Base-by-base conservation (phyloP, 2,797 vertebrate genomes). In the Clarias platycephalus region DNA sequence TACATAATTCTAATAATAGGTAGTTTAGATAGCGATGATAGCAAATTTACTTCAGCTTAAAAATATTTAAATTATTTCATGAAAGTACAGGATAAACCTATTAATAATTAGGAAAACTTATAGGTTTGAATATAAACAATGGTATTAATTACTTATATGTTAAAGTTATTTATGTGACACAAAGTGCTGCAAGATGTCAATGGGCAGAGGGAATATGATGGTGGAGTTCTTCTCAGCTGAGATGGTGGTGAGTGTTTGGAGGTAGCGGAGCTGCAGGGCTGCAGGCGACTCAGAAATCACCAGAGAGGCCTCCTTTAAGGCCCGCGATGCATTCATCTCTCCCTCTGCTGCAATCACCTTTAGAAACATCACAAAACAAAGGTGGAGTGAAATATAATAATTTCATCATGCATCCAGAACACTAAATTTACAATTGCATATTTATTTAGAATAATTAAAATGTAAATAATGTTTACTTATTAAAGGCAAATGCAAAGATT, bases 291-390 rank as follows among this genome's bases (percentile, higher is more conserved):
- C 95, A 0, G 93, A 77, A 2, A 96, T 94, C 18, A 96, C 93
- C 60, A 94, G 80, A 4, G 95, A 93, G 0, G 95, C 95, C 87
- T 96, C 95, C 81, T 95, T 95, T 86, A 96, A 91, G 24, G 94
- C 93, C 63, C 94, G 86, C 9, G 95, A 93, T 0, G 95, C 94
- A 0, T 95, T 95, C 94, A 95, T 93, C 84, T 96, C 95, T 4
- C 94, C 95, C 85, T 95, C 95, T 4, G 95, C 95, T 26, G 95
- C 89, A 10, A 95, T 94, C 79, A 95, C 92, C 95, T 96, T 66
- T 5, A 84, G 67, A 83, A 1, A n/a, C 26, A 81, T 13, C 37
- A 76, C 71, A 76, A 76, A 67, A 44, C 70, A 58, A 60, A 75
- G 18, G 16, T 34, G 26, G n/a, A 57, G 55, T 63, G 7, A 79